Evolutionary conservation across 2,113 vertebrate genomes (phyloP).

Genomic region (Perccottus glenii): DNA sequence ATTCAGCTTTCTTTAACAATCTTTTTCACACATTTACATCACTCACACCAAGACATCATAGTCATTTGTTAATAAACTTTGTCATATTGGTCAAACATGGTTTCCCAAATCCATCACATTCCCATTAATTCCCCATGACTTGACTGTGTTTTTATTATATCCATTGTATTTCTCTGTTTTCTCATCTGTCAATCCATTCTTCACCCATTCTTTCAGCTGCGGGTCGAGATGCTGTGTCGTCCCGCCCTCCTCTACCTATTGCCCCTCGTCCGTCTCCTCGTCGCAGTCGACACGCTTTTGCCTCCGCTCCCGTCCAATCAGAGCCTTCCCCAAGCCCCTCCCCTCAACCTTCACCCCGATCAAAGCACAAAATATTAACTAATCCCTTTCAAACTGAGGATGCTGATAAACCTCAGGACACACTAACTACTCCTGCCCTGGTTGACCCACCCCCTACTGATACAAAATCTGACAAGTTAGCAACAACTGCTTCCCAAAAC

Average conservation of each 20-base stretch:
- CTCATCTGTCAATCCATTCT: slow-evolving; percentile 13
- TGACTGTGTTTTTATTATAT: slow-evolving; percentile 25
- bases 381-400: slow-evolving; percentile 3
- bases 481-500: slow-evolving; percentile 5
- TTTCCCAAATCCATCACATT: background rate
- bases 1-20: background rate
- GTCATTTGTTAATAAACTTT: background rate
- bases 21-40: background rate
- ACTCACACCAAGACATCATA: background rate
- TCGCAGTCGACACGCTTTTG: slow-evolving; percentile 47
- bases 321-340: slow-evolving; percentile 55
- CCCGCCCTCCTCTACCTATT: slow-evolving; percentile 65
- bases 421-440: slow-evolving; percentile 4
- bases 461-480: slow-evolving; percentile 1
- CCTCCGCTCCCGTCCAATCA: slow-evolving; percentile 36
- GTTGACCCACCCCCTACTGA: slow-evolving; percentile 6
- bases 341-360: slow-evolving; percentile 67
- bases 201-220: slow-evolving; percentile 41
- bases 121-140: background rate
- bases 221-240: slow-evolving; percentile 43
- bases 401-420: slow-evolving; percentile 16
- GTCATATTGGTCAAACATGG: background rate
- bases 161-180: slow-evolving; percentile 3
- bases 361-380: slow-evolving; percentile 47
- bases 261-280: slow-evolving; percentile 63